Conservation (phyloP, 1,140 invertebrate genomes). For the Psilanteris sp. region DNA sequence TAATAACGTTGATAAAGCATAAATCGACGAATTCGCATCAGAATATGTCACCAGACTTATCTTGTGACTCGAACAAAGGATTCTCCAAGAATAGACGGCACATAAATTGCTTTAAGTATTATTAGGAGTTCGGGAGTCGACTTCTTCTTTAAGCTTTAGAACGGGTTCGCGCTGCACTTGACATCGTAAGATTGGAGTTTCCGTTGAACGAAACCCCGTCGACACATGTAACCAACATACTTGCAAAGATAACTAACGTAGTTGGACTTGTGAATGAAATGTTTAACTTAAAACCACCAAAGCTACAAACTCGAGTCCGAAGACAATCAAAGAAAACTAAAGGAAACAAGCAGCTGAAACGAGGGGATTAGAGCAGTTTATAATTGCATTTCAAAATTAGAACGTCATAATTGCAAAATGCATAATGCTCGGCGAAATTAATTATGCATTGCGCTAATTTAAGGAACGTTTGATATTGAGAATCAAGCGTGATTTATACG, state of each 20-base stretch:
- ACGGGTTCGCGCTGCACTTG: constrained; percentile 45
- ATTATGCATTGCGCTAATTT: not conserved
- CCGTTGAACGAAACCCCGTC: constrained; percentile 25
- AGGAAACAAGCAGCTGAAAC: constrained; percentile 8
- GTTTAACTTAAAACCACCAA: constrained; percentile 41
- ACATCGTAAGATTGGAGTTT: constrained; percentile 48
- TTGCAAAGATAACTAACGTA: constrained; percentile 33
- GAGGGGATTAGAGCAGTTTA: constrained; percentile 6
- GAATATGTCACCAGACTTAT: too few relatives aligned
- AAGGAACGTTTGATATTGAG: not conserved
- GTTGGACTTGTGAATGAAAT: constrained; percentile 28
- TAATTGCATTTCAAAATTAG: constrained; percentile 7
- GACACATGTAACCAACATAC: constrained; percentile 29
- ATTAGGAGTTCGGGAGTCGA: constrained; percentile 39
- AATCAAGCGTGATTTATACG: too few relatives aligned
- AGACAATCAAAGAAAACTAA: constrained; percentile 21
- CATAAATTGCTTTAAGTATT: constrained; percentile 50
- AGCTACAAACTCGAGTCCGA: constrained; percentile 36
- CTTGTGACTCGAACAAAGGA: constrained; percentile 16
- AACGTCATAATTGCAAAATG: not conserved
- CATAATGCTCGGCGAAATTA: not conserved
- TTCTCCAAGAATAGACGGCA: constrained; percentile 31
- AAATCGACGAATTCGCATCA: not conserved
- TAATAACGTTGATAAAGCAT: too few relatives aligned
- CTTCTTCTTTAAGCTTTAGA: constrained; percentile 27